Base-by-base conservation (phyloP, 2,888 invertebrate species). In the Phortica magna region DNA sequence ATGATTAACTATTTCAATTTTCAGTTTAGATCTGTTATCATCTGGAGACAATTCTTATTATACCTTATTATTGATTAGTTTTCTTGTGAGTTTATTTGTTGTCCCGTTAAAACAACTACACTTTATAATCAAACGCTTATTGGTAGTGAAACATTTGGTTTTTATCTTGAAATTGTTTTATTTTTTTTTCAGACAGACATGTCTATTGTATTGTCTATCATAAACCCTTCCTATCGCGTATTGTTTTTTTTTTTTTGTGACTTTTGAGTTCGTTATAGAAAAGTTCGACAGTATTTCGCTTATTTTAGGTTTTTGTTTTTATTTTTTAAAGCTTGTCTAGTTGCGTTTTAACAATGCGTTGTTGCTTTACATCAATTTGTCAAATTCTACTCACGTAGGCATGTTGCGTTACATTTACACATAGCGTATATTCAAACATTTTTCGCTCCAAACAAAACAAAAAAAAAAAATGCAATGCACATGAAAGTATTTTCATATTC, bases 331-430 rank as follows among this genome's bases (percentile, higher is more conserved):
- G 31, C 31, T 31, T 31, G n/a, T n/a, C n/a, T n/a, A n/a, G n/a
- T 10, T 14, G 48, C 48, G 48, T 14, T 48, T 9, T 48, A 48
- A 48, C 48, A 48, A 2, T 48, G 14, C 31, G 14, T 14, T 2
- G 48, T 14, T 14, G 48, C 48, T 48, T 9, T 48, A 48, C 48
- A 48, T 12, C 48, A 14, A 9, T 64, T 22, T 64, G 64, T 31
- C 64, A 14, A 42, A 71, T 71, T 71, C 70, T n/a, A 55, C 55
- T 71, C 70, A 71, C 70, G 70, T 71, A 71, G 70, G 70, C 70
- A 55, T 22, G n/a, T 41, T 53, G 70, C 70, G 55, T 71, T 53
- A 71, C 70, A 71, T 71, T 71, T 71, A 53, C 70, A 14, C 55
- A 67, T 67, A n/a, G 43, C 55, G 70, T 53, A 71, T 53, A 71